Evolutionary conservation across 2,797 vertebrate species (phyloP), one percentile per base, ranked within the genome.

Genomic region (Pelodytes ibericus): DNA sequence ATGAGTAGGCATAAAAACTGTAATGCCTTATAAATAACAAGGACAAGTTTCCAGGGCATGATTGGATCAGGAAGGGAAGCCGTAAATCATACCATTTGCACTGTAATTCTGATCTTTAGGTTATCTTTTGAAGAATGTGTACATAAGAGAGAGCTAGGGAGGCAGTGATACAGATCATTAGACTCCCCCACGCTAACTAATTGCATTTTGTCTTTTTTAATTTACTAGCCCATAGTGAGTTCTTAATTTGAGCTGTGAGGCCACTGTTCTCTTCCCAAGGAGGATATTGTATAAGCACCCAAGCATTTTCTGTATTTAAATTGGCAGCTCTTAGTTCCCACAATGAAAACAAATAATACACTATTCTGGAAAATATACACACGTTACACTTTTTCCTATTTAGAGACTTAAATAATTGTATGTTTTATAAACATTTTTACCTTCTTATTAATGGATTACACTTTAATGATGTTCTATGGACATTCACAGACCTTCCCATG

Each of bases 191-290:
- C 74, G 71, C 68, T 7, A 78, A 84, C 67, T 63, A 84, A 15
- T 82, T 82, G 65, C 74, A 83, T 81, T 74, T 81, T 44, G 58
- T 1, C 71, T 72, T 44, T n/a, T n/a, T 18, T 81, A 78, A 81
- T 82, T 83, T 85, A 81, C 59, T 80, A 49, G 74, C 31, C 77
- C 61, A 13, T 59, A 61, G 75, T 73, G 9, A 73, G 57, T 44
- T 0, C 1, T 74, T 82, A 85, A 69, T 69, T 77, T 75, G 65
- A 82, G 72, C 80, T 77, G 71, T 8, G 24, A 36, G 0, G 72
- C 59, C 62, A 74, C 0, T 36, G 25, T 79, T 85, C 13, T 61
- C 64, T 82, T 85, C 49, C 61, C 31, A 51, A 49, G 29, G 59
- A 53, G 31, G 53, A 36, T 41, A 57, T 56, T 53, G 33, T 30